Evolutionary conservation across 1,140 invertebrate genomes (phyloP), one percentile per base, ranked within the genome.

Genomic region (Ips nitidus): DNA sequence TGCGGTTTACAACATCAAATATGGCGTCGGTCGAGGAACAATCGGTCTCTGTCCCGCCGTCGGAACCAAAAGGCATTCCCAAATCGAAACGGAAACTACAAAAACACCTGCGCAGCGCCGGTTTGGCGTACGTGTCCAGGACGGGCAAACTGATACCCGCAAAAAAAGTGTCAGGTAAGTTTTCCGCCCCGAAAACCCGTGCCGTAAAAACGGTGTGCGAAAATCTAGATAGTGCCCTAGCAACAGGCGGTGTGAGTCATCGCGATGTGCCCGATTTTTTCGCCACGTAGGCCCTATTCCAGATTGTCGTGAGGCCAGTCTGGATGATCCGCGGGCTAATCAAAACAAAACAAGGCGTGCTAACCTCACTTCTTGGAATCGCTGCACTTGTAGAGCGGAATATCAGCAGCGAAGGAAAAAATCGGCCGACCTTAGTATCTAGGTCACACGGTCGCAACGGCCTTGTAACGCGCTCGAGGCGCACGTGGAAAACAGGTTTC

Each of bases 141-240:
- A 81, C 81, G 38, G 82, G 82, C 56, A 82, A 81, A 76, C 70
- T 81, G 63, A 79, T 83, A 71, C 79, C 82, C 45, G 82, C 82
- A 5, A 83, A 83, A 75, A 80, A 77, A 76, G 80, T 82, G 55
- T 76, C 81, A 81, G 81, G 82, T 83, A 77, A 58, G 74, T 69
- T 53, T 4, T 74, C 2, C 3, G n/a, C 7, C 41, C 8, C 36
- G 42, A 66, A 66, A 56, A 52, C 41, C 43, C 41, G 56, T 57
- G 64, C 55, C 53, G 58, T 58, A 65, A 66, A 66, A 38, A 58
- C 37, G 22, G 45, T 22, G 41, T 37, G 42, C 47, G 39, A 41
- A 57, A 63, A 53, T 53, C 4, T 66, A 22, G 22, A 22, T 22
- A 68, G 66, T 68, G 66, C 66, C 66, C 58, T 68, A 68, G 74